Percentiles rank a stretch among this genome's conserved stretches.
These are phyloP conservation scores for Hylyphantes graminicola DNA, from an alignment of 1,140 invertebrate genomes.

Conservation along the genomic window DNA sequence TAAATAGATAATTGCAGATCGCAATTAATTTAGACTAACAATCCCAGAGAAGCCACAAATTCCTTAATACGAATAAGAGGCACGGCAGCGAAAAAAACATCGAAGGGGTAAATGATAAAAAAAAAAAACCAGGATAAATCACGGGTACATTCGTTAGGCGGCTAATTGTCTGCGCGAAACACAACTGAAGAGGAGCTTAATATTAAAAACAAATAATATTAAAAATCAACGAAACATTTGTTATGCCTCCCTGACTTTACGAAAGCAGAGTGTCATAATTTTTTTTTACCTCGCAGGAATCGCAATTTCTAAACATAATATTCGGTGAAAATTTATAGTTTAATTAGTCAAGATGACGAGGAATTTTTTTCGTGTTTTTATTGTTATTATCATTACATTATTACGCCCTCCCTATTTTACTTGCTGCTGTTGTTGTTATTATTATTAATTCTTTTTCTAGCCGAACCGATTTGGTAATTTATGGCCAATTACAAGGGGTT, in stretches of 20 bases:
- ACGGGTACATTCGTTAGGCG: conserved; percentile 49
- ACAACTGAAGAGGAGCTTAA: conserved; percentile 44
- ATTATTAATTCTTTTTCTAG: conserved; percentile 52
- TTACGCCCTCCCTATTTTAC: conserved; percentile 30
- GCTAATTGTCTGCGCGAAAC: conserved; percentile 57
- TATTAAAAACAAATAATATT: conserved; percentile 61
- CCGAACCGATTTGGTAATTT: conserved; percentile 54
- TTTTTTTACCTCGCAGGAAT: conserved; percentile 1
- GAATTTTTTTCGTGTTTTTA: conserved; percentile 49
- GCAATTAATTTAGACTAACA: conserved; percentile 61
- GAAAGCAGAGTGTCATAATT: conserved; percentile 26
- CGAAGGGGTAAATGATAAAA: no score
- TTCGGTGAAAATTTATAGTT: conserved; percentile 58
- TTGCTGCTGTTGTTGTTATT: conserved; percentile 39
- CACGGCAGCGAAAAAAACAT: background rate
- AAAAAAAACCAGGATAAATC: conserved; percentile 51
- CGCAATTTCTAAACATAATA: conserved; percentile 48
- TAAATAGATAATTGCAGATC: conserved; percentile 59
- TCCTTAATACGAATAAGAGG: conserved; percentile 57
- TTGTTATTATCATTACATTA: conserved; percentile 56
- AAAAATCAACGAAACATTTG: conserved; percentile 57
- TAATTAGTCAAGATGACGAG: conserved; percentile 61
- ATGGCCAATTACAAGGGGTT: conserved; percentile 59
- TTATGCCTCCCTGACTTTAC: conserved; percentile 55
- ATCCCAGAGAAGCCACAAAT: conserved; percentile 57